phyloP scores from a whole-genome alignment of 2,797 vertebrate species.

The Liasis olivaceus region DNA sequence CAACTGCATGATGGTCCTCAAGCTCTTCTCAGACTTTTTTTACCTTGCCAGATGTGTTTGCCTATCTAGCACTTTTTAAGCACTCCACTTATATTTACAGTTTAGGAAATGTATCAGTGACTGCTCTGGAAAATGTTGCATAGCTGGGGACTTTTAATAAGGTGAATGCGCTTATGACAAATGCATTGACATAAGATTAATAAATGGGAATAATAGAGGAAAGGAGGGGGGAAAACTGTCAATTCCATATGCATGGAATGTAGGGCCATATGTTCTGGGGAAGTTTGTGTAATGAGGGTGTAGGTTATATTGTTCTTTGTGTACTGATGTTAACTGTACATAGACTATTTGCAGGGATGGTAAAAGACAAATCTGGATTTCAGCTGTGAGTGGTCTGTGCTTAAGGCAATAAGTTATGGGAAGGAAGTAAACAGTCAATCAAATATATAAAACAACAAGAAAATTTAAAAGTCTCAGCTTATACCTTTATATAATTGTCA shows the following conservation, averaged over 20 bases:
- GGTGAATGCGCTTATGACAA: neutral
- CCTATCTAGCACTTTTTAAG: neutral
- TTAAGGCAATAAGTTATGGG: neutral
- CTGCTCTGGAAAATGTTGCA: neutral
- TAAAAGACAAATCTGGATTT: conserved; percentile 6
- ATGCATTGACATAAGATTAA: neutral
- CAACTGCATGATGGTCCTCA: neutral
- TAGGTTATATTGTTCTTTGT: neutral
- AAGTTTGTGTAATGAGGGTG: neutral
- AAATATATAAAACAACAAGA: conserved; percentile 4
- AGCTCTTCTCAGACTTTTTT: neutral
- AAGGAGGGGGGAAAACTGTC: neutral
- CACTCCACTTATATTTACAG: neutral
- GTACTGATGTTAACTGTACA: neutral
- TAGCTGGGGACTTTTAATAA: neutral
- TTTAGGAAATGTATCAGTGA: neutral
- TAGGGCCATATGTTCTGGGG: conserved; percentile 5
- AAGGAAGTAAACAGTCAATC: conserved; percentile 9
- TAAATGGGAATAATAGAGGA: neutral
- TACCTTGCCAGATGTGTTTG: neutral
- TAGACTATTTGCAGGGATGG: neutral
- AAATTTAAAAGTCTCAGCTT: neutral
- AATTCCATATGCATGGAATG: neutral
- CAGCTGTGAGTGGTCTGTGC: conserved; percentile 9
- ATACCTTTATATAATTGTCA: neutral